phyloP scores from a whole-genome alignment of 92 coral and sea anemone species.

The Muricea muricata region DNA sequence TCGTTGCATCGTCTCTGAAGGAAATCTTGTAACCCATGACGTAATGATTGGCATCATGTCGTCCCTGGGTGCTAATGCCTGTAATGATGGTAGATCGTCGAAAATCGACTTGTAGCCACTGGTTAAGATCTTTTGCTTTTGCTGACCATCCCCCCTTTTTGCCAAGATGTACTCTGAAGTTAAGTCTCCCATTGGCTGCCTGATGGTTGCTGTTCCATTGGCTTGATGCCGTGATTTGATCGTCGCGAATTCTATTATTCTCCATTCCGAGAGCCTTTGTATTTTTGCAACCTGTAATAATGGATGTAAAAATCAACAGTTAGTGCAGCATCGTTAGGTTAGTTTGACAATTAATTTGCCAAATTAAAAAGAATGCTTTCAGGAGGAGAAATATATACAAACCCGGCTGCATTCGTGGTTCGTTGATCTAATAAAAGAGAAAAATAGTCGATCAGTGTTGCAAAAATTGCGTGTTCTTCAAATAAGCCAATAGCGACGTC shows the following conservation, averaged over 20 bases:
- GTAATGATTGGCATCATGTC: background rate
- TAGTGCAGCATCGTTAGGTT: too few species aligned
- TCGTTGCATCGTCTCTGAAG: background rate
- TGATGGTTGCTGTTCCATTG: background rate
- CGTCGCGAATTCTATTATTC: background rate
- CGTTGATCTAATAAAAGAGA: too few species aligned
- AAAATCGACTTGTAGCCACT: constrained; percentile 13
- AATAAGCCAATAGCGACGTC: too few species aligned
- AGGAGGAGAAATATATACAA: too few species aligned
- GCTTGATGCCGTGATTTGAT: background rate
- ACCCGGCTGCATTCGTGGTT: too few species aligned
- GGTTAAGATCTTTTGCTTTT: constrained; percentile 1
- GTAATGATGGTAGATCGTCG: background rate
- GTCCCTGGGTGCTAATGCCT: background rate
- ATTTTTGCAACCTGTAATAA: background rate
- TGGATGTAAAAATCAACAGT: too few species aligned
- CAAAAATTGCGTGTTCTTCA: too few species aligned
- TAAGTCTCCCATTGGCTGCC: background rate
- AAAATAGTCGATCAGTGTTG: too few species aligned
- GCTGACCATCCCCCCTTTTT: constrained; percentile 21
- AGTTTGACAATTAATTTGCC: too few species aligned
- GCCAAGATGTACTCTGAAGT: background rate
- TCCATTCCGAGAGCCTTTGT: constrained; percentile 4
- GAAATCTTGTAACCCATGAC: background rate
- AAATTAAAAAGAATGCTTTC: too few species aligned